Evolutionary conservation across 2,797 vertebrate species (phyloP), one percentile per base, ranked within the genome.

Genomic region (Anguilla megastoma): DNA sequence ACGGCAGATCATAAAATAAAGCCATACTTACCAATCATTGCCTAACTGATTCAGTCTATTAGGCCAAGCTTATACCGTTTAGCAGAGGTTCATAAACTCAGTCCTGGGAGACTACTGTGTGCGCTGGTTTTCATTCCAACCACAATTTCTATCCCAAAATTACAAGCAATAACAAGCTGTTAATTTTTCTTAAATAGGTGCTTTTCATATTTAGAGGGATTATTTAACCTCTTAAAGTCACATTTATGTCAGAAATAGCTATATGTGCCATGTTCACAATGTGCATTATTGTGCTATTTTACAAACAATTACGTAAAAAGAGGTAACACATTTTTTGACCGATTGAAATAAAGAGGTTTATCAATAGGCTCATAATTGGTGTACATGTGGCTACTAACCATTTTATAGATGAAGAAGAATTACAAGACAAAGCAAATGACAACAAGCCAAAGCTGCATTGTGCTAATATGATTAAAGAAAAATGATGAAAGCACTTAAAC

Each of bases 1-100:
- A 48, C 79, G n/a, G 79, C 45, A 50, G 79, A 50, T 82, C 79
- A 82, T 50, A 82, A 45, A 36, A 80, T 50, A 21, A 82, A 50
- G 45, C 41, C 21, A 45, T 50, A 82, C 79, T 82, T 82, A 82
- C 79, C 79, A 24, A 3, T 45, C 74, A 1, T 2, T 7, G 36
- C 16, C 36, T 36, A 5, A 79, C 33, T 79, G 14, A 79, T 21
- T 48, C 41, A 48, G 45, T n/a, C 4, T 50, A 0, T 82, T 48
- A 48, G 18, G 18, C 30, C n/a, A 80, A 16, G 14, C 2, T 7
- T 80, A 45, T 45, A 48, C 74, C 21, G 63, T 69, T 14, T n/a
- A 8, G 16, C 16, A 63, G 21, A 5, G 0, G 21, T 63, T 18
- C 12, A 1, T 63, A 63, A 63, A 24, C 58, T 63, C 0, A 1